Base-by-base conservation (phyloP, 2,888 invertebrate genomes). In the Coleophora deauratella region DNA sequence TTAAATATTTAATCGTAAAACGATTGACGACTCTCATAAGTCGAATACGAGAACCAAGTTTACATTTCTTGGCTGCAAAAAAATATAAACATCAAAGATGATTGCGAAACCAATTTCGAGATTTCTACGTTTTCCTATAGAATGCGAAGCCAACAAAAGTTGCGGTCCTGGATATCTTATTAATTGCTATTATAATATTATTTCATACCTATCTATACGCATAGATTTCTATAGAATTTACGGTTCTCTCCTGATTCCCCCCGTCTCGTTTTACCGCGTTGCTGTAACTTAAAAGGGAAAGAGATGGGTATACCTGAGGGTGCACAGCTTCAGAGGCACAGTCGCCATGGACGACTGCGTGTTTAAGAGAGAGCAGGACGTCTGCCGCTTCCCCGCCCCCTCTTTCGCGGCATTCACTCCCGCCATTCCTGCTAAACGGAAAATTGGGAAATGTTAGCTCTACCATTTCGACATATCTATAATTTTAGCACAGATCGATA, bases 301-400 rank as follows among this genome's bases (percentile, higher is more conserved):
- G 72, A 60, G 71, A 66, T 30, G 44, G 46, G 8, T 51, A 49
- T 73, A 88, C 88, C 74, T 88, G 88, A 41, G 82, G 81, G 61
- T 87, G 87, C 40, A 86, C 87, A 35, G 77, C 51, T 62, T 87
- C 82, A 55, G 82, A 60, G 54, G 74, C 75, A 59, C 84, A 86
- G 52, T 91, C 92, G 9, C 94, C 93, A 72, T 94, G 94, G 32
- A 95, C 93, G 43, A 95, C 94, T 34, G 95, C 94, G 70, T 95
- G 94, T 69, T 96, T 96, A 57, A 96, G 81, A 0, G 95, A 94
- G 60, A 96, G 87, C 35, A 96, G 88, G 49, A 95, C 95, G 76
- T 96, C 95, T n/a, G 95, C 94, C 58, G 95, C 92, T 61, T 94
- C 94, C 58, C 90, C 85, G 31, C 84, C 82, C 9, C 72, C 75